phyloP scores from a whole-genome alignment of 2,888 invertebrate species.

The Chymomyza caudatula region DNA sequence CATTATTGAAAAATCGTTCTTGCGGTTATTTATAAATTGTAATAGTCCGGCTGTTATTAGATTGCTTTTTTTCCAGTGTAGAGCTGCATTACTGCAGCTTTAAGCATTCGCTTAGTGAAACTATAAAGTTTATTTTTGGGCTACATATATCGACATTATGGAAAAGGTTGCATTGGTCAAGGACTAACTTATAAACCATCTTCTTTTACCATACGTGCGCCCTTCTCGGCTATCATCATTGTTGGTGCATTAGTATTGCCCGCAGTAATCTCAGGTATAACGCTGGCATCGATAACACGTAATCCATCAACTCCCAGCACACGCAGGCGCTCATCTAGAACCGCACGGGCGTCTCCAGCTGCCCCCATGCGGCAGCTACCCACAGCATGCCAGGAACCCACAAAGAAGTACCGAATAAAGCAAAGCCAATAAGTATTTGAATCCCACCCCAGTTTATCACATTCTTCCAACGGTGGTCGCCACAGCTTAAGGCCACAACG shows the following conservation, averaged over 20 bases:
- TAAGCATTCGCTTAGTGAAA: too few relatives aligned
- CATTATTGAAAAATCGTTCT: too few relatives aligned
- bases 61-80: too few relatives aligned
- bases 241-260: slow-evolving; percentile 91
- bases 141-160: too few relatives aligned
- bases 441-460: slow-evolving; percentile 57
- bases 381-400: slow-evolving; percentile 83
- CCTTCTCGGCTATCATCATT: slow-evolving; percentile 92
- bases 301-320: slow-evolving; percentile 82
- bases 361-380: slow-evolving; percentile 86
- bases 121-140: too few relatives aligned
- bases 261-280: slow-evolving; percentile 88
- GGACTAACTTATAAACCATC: slow-evolving; percentile 19
- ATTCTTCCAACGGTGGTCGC: slow-evolving; percentile 56
- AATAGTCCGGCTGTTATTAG: too few relatives aligned
- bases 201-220: slow-evolving; percentile 78
- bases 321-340: slow-evolving; percentile 79
- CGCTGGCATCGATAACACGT: slow-evolving; percentile 89
- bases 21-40: too few relatives aligned
- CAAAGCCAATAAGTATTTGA: slow-evolving; percentile 81
- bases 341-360: slow-evolving; percentile 76
- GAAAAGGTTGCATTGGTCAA: too few relatives aligned
- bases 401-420: slow-evolving; percentile 79
- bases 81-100: too few relatives aligned
- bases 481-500: slow-evolving; percentile 71